Base-by-base conservation (phyloP, 2,797 vertebrate species). In the Furcifer pardalis region DNA sequence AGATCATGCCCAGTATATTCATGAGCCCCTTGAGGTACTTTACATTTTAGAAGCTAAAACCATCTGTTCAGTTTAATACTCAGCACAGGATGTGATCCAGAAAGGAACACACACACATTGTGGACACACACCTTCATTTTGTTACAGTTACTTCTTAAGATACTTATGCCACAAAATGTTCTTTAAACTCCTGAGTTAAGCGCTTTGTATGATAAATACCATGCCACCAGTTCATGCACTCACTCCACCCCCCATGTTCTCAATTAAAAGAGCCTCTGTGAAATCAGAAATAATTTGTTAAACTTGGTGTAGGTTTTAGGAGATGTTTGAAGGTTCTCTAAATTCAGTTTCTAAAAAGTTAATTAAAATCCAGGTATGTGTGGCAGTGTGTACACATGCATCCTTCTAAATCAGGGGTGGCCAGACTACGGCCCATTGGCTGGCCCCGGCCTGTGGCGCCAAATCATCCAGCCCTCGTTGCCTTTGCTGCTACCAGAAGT, bases 1-100 rank as follows among this genome's bases (percentile, higher is more conserved):
- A 93, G 80, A 56, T 46, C 80, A 83, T 81, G 79, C 35, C 8
- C 59, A 49, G 65, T 66, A 32, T 87, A 87, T 87, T 85, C 72
- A 77, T 52, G 52, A 35, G 52, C 85, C 69, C 49, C 79, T 32
- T 42, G 87, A 74, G 59, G 82, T 59, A 77, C 27, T 25, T 87
- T 86, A 73, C 8, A 56, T 80, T 80, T 74, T 42, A 71, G 87
- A 90, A 79, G 84, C 15, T 75, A 77, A 91, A 89, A 89, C 81
- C 65, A 68, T 42, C 77, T 86, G 40, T 81, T 83, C 84, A 78
- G 32, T 88, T 84, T 42, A 85, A 84, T 84, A 71, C 35, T 56
- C 52, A 40, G 68, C 68, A 82, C 69, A 88, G 56, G 40, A 46
- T 81, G 63, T 81, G 72, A 81, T 86, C 79, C 84, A 81, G 79